These are phyloP conservation scores for Molothrus ater DNA, from an alignment of 2,797 vertebrate species.

Conservation along the genomic window DNA sequence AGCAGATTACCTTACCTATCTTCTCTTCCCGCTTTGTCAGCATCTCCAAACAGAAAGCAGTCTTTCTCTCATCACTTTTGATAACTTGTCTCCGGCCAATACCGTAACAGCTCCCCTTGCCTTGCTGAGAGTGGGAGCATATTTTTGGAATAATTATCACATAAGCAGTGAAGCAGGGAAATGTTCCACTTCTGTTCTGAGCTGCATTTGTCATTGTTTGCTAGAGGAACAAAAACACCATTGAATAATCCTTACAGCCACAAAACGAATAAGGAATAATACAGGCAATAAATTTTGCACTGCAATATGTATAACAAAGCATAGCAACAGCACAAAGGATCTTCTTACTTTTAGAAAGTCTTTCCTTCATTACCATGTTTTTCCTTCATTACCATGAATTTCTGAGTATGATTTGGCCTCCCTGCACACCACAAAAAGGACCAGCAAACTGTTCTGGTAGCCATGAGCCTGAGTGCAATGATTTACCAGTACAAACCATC, in stretches of 20 bases:
- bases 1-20: background rate
- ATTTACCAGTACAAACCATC: background rate
- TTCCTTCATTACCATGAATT: background rate
- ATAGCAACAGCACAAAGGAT: background rate
- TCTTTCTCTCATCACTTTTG: background rate
- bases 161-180: background rate
- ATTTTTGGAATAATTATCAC: constrained; percentile 27
- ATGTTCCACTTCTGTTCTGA: constrained; percentile 9
- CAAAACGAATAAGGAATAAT: background rate
- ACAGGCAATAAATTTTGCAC: background rate
- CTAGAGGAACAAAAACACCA: background rate
- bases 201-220: constrained; percentile 17
- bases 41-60: background rate
- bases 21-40: background rate
- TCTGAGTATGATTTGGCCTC: background rate
- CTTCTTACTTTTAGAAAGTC: background rate
- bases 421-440: background rate
- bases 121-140: background rate
- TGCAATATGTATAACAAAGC: background rate
- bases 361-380: background rate
- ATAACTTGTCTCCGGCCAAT: background rate
- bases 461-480: background rate
- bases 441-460: background rate
- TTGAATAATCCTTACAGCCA: constrained; percentile 13
- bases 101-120: background rate